Evolutionary conservation across 2,888 invertebrate genomes (phyloP), one percentile per base, ranked within the genome.

Genomic region (Drosophila phalerata): DNA sequence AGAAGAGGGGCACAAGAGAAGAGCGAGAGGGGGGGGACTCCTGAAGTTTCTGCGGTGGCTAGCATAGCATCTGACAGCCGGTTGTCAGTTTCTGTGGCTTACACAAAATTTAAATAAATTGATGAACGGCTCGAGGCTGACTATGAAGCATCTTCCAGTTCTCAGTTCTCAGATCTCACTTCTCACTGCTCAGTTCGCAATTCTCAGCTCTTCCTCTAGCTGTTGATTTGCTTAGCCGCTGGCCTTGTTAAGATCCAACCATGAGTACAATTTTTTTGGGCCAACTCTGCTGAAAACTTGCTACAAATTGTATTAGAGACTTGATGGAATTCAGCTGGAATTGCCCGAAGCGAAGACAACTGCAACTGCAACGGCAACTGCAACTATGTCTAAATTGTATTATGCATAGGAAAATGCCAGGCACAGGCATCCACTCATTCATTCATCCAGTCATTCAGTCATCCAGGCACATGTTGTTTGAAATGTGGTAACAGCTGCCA

Each of bases 31-130:
- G 9, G 15, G 15, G 9, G 5, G 3, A 22, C 8, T 37, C 28
- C 66, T 49, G 53, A 82, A 82, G 79, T 82, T 79, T 66, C 19
- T 79, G 83, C 53, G 80, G 83, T 79, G 84, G 80, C 77, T 66
- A 68, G 69, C 58, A 47, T 11, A 63, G 66, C 74, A 51, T 30
- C 80, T 80, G 81, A 83, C 84, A 80, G 77, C 60, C 67, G 69
- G 72, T 85, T 81, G 81, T 84, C 74, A 81, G 77, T 72, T 70
- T 60, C 61, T 84, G 70, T 66, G 81, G 85, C 80, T 83, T 77
- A 61, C 64, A 71, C 63, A 66, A 69, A 78, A 84, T 82, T 84
- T 81, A 81, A 82, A 82, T 81, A 82, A 82, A 82, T 82, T 82
- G 85, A 82, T 72, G 78, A 85, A 81, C 69, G 76, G 45, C 60